Evolutionary conservation across 2,888 invertebrate genomes (phyloP), one percentile per base, ranked within the genome.

Genomic region (Sarcophaga rosellei): DNA sequence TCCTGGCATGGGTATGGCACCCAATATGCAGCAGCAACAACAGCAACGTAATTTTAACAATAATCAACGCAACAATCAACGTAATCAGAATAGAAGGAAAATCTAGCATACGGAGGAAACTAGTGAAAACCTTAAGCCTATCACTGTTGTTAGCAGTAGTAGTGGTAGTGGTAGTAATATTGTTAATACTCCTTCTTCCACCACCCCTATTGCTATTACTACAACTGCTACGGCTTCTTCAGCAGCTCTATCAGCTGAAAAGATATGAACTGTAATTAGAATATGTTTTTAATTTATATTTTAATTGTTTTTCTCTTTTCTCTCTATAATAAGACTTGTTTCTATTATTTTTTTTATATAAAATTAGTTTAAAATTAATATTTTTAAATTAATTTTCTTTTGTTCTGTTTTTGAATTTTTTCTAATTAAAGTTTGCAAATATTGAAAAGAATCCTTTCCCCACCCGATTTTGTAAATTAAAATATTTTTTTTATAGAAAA

Each of bases 31-130:
- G 44, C 88, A 86, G 44, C 84, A 80, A 44, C 86, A 82, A 35
- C 85, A 80, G 47, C 77, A 84, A 53, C 86, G 83, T 47, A 86
- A 86, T 66, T 85, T 87, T 20, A 76, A 75, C 59, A 84, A 81
- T 47, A 84, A 85, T 23, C 87, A 88, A 61, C 87, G 87, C 11
- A 84, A 81, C 68, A 82, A 88, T 69, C 87, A 84, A 75, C 84
- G 83, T 11, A 83, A 87, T 78, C 84, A 85, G 45, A 84, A 86
- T 63, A 80, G 83, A 72, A 83, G 87, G 45, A 80, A 78, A 78
- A 87, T 85, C 72, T 87, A 84, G 85, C 78, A 83, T 80, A 82
- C 79, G 72, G 81, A 81, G 21, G 15, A 62, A 21, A 61, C 4
- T 23, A 21, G 23, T 12, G 6, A 6, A 59, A 17, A 5, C 5